Conservation (phyloP, 2,113 vertebrate genomes). For the Gallinago undulata region DNA sequence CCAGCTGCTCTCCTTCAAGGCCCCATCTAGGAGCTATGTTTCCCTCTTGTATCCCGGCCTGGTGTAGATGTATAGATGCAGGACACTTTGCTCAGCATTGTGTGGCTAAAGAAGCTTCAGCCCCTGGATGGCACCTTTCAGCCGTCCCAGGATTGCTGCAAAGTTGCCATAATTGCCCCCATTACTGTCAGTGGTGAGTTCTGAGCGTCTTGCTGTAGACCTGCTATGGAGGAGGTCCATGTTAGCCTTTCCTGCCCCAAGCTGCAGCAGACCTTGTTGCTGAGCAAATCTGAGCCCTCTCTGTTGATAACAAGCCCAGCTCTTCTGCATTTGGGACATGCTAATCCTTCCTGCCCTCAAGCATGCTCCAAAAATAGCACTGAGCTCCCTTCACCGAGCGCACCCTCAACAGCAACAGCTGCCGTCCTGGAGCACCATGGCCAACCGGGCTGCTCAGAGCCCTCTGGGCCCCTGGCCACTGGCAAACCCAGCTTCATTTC, state of each 20-base stretch:
- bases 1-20: neutral
- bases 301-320: neutral
- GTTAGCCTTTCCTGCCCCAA: neutral
- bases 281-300: neutral
- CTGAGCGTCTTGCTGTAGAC: neutral
- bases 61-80: neutral
- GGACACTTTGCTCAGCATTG: neutral
- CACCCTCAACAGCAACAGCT: neutral
- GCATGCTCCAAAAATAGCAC: neutral
- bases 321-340: neutral
- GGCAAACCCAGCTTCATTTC: rapidly evolving
- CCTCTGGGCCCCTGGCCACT: rapidly evolving
- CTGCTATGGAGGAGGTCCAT: neutral
- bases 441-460: rapidly evolving
- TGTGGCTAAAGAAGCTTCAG: neutral
- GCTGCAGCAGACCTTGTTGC: neutral
- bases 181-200: neutral
- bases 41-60: neutral
- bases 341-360: constrained; percentile 14
- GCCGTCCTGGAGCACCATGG: rapidly evolving
- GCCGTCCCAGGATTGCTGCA: neutral
- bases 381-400: rapidly evolving
- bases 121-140: neutral
- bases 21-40: neutral
- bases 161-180: neutral